Evolutionary conservation across 1,140 invertebrate genomes (phyloP).

Genomic region (Druon quercuslanigerum): DNA sequence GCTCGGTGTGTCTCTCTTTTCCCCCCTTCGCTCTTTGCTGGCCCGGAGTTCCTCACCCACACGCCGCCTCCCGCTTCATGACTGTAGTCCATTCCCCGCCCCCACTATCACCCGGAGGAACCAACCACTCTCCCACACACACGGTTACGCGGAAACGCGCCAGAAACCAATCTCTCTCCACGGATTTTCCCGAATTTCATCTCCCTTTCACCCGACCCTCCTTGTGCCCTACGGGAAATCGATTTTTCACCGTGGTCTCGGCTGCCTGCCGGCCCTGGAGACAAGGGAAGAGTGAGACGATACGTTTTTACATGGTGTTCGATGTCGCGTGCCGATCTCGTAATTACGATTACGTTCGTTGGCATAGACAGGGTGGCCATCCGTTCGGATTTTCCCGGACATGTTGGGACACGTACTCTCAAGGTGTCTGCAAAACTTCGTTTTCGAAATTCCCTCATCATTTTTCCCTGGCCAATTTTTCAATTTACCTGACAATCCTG

Average conservation of each 20-base stretch:
- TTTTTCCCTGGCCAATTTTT: too few relatives aligned
- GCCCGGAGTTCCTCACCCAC: slow-evolving; percentile 5
- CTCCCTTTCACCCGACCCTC: slow-evolving; percentile 49
- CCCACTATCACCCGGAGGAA: neutral
- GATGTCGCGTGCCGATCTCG: neutral
- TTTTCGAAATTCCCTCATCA: too few relatives aligned
- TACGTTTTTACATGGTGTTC: neutral
- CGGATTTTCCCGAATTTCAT: slow-evolving; percentile 52
- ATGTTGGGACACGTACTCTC: too few relatives aligned
- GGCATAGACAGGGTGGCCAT: too few relatives aligned
- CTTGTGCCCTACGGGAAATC: slow-evolving; percentile 70
- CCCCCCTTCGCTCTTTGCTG: slow-evolving; percentile 43
- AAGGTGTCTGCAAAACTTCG: too few relatives aligned
- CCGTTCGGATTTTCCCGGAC: too few relatives aligned
- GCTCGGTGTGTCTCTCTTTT: slow-evolving; percentile 43
- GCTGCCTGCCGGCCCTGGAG: slow-evolving; percentile 60
- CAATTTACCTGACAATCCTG: too few relatives aligned
- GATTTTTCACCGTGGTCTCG: slow-evolving; percentile 69
- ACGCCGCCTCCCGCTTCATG: slow-evolving; percentile 9
- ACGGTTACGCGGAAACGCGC: slow-evolving; percentile 44
- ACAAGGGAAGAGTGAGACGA: slow-evolving; percentile 38
- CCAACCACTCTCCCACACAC: slow-evolving; percentile 2
- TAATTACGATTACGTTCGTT: too few relatives aligned
- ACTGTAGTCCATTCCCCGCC: slow-evolving; percentile 29
- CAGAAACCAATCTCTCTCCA: slow-evolving; percentile 57